Conservation (phyloP, 2,113 vertebrate species). For the Otocyon megalotis region DNA sequence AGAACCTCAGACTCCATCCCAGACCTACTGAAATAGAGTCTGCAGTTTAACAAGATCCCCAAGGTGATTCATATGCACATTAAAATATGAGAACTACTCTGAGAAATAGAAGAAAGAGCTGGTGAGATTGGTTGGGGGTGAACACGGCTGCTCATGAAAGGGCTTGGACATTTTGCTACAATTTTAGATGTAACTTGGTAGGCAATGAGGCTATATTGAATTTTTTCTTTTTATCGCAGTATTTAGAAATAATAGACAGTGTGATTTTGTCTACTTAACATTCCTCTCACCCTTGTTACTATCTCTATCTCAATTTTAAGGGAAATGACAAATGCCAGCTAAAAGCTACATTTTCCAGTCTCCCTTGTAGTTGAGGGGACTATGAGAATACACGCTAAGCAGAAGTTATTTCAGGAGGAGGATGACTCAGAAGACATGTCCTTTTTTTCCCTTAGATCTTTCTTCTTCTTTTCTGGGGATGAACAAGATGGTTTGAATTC, state of each 20-base stretch:
- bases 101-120: neutral
- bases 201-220: neutral
- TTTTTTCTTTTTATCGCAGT: constrained; percentile 20
- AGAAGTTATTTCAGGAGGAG: neutral
- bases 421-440: neutral
- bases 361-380: neutral
- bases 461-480: constrained; percentile 35
- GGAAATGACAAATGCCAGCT: neutral
- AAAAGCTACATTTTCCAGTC: neutral
- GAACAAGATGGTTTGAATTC: neutral
- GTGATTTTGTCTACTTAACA: neutral
- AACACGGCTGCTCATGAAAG: neutral
- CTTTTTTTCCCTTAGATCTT: neutral
- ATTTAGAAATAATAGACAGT: neutral
- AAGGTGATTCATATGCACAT: neutral
- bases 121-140: neutral
- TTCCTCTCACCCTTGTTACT: neutral
- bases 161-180: neutral
- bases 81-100: neutral
- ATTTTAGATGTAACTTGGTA: constrained; percentile 14
- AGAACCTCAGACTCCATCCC: neutral
- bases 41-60: neutral
- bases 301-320: neutral
- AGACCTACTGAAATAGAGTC: neutral
- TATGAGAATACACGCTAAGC: neutral